phyloP scores from a whole-genome alignment of 2,888 invertebrate genomes.

The Morpho deidamia region DNA sequence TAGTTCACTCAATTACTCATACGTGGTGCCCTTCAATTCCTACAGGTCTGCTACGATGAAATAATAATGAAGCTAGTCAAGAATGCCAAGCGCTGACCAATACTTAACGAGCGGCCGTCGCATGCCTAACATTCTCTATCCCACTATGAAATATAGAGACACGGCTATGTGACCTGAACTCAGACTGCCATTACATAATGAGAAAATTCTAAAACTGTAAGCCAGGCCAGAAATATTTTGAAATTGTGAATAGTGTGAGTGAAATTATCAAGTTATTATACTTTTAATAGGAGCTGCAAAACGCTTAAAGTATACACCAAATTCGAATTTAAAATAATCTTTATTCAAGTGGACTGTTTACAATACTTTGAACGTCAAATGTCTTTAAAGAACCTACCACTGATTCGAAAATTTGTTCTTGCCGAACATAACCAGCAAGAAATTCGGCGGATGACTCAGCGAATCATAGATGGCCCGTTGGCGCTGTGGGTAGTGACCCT shows the following conservation, averaged over 20 bases:
- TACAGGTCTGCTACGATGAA: constrained; percentile 33
- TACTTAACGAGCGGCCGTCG: constrained; percentile 44
- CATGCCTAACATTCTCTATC: constrained; percentile 49
- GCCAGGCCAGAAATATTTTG: constrained; percentile 16
- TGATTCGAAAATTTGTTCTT: no score
- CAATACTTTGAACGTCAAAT: no score
- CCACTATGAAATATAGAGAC: constrained; percentile 57
- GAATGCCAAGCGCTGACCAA: constrained; percentile 51
- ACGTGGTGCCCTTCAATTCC: constrained; percentile 15
- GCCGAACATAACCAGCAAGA: no score
- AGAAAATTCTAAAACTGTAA: constrained; percentile 46
- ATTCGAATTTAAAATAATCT: no score
- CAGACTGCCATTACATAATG: constrained; percentile 31
- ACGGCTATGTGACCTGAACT: constrained; percentile 39
- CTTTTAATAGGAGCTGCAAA: neutral
- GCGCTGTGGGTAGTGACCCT: no score
- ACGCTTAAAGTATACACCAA: no score
- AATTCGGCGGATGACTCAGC: no score
- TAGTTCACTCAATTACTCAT: constrained; percentile 11
- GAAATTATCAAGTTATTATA: neutral
- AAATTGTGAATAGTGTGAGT: constrained; percentile 3
- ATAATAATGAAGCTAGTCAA: constrained; percentile 59
- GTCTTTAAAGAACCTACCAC: no score
- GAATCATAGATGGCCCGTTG: no score
- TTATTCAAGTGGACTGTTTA: no score